Evolutionary conservation across 2,888 invertebrate species (phyloP).

Genomic region (Macaria liturata): DNA sequence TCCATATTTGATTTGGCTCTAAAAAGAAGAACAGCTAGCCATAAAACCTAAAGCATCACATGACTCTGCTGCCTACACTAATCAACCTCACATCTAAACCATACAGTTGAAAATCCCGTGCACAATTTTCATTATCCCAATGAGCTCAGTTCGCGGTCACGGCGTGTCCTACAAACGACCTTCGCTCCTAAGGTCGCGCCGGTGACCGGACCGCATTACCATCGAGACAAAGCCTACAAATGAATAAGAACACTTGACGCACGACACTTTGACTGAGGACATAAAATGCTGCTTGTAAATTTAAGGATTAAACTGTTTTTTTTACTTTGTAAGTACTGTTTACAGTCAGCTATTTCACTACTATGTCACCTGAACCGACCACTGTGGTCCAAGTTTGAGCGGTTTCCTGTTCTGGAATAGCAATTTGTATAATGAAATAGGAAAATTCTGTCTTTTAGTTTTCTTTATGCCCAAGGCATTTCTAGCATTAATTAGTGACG

Average conservation of each 20-base stretch:
- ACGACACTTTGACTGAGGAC: slow-evolving; percentile 47
- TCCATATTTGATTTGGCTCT: too few relatives aligned
- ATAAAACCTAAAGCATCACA: too few relatives aligned
- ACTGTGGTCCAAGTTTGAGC: too few relatives aligned
- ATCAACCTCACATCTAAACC: slow-evolving; percentile 10
- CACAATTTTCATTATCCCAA: slow-evolving; percentile 40
- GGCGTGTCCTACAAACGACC: slow-evolving; percentile 73
- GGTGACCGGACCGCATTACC: slow-evolving; percentile 75
- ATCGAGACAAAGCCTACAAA: slow-evolving; percentile 74
- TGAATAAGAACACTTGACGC: slow-evolving; percentile 74
- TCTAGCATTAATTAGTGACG: too few relatives aligned
- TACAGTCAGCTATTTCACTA: too few relatives aligned
- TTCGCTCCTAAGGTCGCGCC: slow-evolving; percentile 70
- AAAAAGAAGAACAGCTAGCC: too few relatives aligned
- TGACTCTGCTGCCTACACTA: too few relatives aligned
- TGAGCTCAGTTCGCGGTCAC: slow-evolving; percentile 42
- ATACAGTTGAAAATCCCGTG: slow-evolving; percentile 43
- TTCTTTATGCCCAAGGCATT: too few relatives aligned
- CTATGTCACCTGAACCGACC: too few relatives aligned
- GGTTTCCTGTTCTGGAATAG: too few relatives aligned
- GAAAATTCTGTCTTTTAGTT: too few relatives aligned
- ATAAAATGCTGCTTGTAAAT: slow-evolving; percentile 53
- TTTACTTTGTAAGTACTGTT: not conserved
- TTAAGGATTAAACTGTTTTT: not conserved
- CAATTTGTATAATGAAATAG: too few relatives aligned